Evolutionary conservation across 1,140 invertebrate genomes (phyloP), one percentile per base, ranked within the genome.

Genomic region (Psilanteris sp.): DNA sequence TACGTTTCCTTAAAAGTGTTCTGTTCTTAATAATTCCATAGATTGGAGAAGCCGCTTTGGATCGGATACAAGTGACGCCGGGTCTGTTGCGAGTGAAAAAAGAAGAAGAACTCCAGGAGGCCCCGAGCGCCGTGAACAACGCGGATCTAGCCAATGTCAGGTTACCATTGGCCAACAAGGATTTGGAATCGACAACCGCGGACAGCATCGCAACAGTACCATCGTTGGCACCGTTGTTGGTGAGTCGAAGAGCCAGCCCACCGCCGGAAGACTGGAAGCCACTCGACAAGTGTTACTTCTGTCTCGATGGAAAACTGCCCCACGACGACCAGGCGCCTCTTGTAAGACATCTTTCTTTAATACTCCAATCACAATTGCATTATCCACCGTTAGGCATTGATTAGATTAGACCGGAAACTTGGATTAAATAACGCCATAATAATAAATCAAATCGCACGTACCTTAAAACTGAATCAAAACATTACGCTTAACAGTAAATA

Each of bases 271-370:
- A 96, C 87, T 96, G 94, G 94, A 93, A 92, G 86, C 94, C 95
- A 75, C 90, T 93, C 80, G 93, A 94, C 85, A 94, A 94, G 89
- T 96, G 95, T 89, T 93, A 94, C 90, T 96, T 96, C 88, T 96
- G 95, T 90, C 91, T 93, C 83, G 93, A 95, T 91, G 93, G 93
- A 84, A 94, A 93, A 85, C 90, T 93, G 87, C 89, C 87, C 59
- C 88, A 90, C 86, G 90, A 90, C 84, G 90, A 89, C 80, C 89
- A 89, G 84, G 86, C 90, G 83, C 89, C 89, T 78, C 87, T 91
- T 87, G 90, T 91, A 82, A 90, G 89, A 44, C 4, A 22, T 4
- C 11, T 13, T 34, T 24, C 14, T 10, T 22, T 18, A 2, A 18
- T 43, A 26, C 18, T 27, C 20, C 10, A 20, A 1, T 10, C 7